phyloP scores from a whole-genome alignment of 2,888 invertebrate species.

The Ophion costatus region DNA sequence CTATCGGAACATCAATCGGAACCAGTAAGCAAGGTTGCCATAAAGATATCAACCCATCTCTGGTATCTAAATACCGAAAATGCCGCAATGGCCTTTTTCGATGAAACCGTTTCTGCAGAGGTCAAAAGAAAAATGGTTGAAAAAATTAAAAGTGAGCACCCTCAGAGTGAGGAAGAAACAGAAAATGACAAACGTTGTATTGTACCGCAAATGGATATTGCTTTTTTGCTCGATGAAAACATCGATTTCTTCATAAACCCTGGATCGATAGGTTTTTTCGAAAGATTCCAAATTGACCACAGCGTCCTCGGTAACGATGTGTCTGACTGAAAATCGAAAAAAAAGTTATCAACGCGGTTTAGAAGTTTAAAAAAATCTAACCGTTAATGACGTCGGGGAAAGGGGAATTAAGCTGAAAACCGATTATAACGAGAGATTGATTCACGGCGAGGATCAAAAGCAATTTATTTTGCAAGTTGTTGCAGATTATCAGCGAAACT shows the following conservation, averaged over 20 bases:
- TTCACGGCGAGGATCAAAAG: not conserved
- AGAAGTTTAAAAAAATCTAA: not conserved
- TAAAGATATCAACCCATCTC: not conserved
- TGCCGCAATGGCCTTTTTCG: slow-evolving; percentile 14
- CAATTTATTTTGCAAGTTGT: slow-evolving; percentile 3
- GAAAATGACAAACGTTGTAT: slow-evolving; percentile 1
- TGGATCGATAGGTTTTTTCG: not conserved
- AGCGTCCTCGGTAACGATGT: not conserved
- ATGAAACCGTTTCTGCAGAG: not conserved
- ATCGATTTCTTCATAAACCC: slow-evolving; percentile 1
- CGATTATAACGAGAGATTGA: not conserved
- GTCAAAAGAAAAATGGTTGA: slow-evolving; percentile 7
- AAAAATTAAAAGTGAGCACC: slow-evolving; percentile 8
- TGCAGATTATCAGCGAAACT: not conserved
- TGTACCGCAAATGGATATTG: not conserved
- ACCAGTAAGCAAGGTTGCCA: slow-evolving; percentile 13
- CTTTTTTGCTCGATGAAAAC: slow-evolving; percentile 3
- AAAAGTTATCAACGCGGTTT: not conserved
- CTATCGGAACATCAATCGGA: not conserved
- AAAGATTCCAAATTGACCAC: not conserved
- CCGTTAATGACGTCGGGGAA: not conserved
- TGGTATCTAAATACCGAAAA: not conserved
- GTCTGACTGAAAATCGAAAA: not conserved
- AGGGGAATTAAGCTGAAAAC: not conserved
- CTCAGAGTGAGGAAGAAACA: not conserved